Percentiles rank a stretch among this genome's conserved stretches.
phyloP scores from a whole-genome alignment of 2,888 invertebrate species.

The Sthenelais limicola region DNA sequence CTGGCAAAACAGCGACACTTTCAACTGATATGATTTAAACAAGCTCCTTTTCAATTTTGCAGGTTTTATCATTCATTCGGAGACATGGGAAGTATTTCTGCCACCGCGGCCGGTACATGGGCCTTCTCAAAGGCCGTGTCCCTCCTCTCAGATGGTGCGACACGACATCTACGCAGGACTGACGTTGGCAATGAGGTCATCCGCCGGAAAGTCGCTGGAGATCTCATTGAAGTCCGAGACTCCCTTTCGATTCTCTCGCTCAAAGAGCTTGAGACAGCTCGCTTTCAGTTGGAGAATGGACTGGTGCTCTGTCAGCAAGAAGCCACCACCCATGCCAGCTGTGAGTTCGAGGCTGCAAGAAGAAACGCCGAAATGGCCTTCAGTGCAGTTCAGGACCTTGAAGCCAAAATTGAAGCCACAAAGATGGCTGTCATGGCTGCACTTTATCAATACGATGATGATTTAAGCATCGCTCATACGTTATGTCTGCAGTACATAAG shows the following conservation, averaged over 20 bases:
- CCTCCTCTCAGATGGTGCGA: slow-evolving; percentile 32
- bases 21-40: too few species aligned
- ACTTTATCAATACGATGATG: slow-evolving; percentile 23
- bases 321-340: background rate
- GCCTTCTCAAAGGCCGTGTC: slow-evolving; percentile 31
- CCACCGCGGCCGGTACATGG: slow-evolving; percentile 23
- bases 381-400: slow-evolving; percentile 32
- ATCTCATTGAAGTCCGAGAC: slow-evolving; percentile 29
- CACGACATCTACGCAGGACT: background rate
- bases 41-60: too few species aligned
- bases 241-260: slow-evolving; percentile 18
- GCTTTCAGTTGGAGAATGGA: slow-evolving; percentile 32
- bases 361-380: slow-evolving; percentile 29
- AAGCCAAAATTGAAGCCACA: slow-evolving; percentile 28
- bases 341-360: slow-evolving; percentile 13
- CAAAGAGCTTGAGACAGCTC: slow-evolving; percentile 33
- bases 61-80: too few species aligned
- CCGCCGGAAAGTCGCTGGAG: slow-evolving; percentile 16
- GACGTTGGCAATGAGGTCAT: slow-evolving; percentile 26
- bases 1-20: too few species aligned
- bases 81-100: slow-evolving; percentile 20
- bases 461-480: slow-evolving; percentile 15
- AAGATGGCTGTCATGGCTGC: slow-evolving; percentile 36
- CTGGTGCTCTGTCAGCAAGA: slow-evolving; percentile 32
- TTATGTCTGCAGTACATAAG: slow-evolving; percentile 28